Conservation (phyloP, 2,797 vertebrate genomes). For the Anguilla marmorata region DNA sequence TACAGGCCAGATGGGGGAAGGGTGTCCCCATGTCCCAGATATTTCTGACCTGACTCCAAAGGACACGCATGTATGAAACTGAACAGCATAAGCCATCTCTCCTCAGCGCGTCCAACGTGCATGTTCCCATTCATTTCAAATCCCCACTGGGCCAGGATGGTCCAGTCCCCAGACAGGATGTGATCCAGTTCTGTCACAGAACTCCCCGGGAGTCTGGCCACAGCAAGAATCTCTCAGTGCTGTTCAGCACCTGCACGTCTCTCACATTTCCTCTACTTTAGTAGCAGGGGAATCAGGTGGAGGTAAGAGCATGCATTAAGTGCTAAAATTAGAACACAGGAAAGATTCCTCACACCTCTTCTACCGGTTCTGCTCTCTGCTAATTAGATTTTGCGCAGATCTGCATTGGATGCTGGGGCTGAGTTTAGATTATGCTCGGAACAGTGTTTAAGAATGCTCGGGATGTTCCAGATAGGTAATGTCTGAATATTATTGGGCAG, state of each 20-base stretch:
- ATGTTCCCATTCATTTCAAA: neutral
- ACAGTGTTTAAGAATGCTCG: conserved; percentile 58
- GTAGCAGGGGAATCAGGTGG: conserved; percentile 37
- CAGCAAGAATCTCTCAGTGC: conserved; percentile 13
- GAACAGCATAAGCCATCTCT: neutral
- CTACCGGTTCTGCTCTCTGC: conserved; percentile 56
- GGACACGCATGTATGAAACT: neutral
- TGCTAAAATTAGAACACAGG: conserved; percentile 70
- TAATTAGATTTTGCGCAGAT: conserved; percentile 58
- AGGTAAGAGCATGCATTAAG: conserved; percentile 64
- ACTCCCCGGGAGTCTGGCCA: conserved; percentile 16
- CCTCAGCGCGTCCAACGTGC: neutral
- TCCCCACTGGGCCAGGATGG: neutral
- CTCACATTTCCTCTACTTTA: conserved; percentile 32
- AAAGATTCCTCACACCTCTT: conserved; percentile 59
- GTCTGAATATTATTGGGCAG: conserved; percentile 51
- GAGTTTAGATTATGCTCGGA: conserved; percentile 56
- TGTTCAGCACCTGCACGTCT: conserved; percentile 33
- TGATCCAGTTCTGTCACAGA: conserved; percentile 49
- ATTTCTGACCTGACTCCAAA: neutral
- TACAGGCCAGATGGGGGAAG: neutral
- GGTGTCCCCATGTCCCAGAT: neutral
- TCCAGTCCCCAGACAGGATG: conserved; percentile 15
- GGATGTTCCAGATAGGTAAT: conserved; percentile 27
- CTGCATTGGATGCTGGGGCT: conserved; percentile 30